Evolutionary conservation across 2,113 vertebrate genomes (phyloP).

Genomic region (Ifrita kowaldi): DNA sequence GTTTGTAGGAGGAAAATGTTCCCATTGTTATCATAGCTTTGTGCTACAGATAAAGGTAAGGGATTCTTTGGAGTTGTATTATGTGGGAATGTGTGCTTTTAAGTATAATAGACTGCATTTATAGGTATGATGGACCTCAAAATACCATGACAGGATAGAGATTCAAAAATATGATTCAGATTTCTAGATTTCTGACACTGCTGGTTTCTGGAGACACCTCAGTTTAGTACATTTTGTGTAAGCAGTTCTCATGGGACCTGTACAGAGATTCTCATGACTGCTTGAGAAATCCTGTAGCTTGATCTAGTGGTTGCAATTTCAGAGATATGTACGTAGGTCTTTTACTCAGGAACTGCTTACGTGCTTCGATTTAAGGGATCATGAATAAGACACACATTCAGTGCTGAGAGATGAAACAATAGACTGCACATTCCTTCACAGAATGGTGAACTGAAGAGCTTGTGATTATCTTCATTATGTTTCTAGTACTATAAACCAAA

Average conservation of each 20-base stretch:
- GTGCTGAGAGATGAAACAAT: not conserved
- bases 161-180: not conserved
- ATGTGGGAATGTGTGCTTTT: not conserved
- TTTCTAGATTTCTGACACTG: not conserved
- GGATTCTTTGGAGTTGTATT: not conserved
- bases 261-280: not conserved
- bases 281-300: not conserved
- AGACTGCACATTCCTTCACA: not conserved
- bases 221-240: not conserved
- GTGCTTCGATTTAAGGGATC: not conserved
- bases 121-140: not conserved
- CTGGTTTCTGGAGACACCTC: not conserved
- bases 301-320: not conserved
- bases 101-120: not conserved
- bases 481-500: not conserved
- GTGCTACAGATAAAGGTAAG: not conserved
- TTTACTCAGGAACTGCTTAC: not conserved
- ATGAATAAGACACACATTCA: not conserved
- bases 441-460: not conserved
- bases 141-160: not conserved
- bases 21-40: not conserved
- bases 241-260: not conserved
- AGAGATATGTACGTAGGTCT: not conserved
- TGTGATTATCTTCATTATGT: not conserved
- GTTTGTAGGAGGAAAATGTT: constrained; percentile 18